phyloP scores from a whole-genome alignment of 2,888 invertebrate genomes.

The Eudasyphora cyanicolor region DNA sequence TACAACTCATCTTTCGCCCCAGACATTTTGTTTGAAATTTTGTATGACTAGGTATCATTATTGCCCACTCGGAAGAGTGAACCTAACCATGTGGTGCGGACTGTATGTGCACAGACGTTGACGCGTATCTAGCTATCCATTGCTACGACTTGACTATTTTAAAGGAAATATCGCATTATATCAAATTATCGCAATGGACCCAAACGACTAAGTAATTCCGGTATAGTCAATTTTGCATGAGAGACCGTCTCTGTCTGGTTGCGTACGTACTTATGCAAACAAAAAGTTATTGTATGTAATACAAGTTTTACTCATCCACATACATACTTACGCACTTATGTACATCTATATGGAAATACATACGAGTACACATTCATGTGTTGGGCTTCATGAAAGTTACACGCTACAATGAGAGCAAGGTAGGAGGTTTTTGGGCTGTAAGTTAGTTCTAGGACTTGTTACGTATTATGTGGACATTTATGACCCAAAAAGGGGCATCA shows the following conservation, averaged over 20 bases:
- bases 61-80: too few relatives aligned
- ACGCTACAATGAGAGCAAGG: not conserved
- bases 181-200: constrained; percentile 29
- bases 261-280: not conserved
- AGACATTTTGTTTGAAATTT: too few relatives aligned
- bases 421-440: not conserved
- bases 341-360: constrained; percentile 31
- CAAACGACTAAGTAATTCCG: constrained; percentile 36
- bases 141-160: not conserved
- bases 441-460: not conserved
- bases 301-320: too few relatives aligned
- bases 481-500: not conserved
- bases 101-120: too few relatives aligned
- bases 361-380: not conserved
- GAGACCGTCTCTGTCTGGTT: not conserved
- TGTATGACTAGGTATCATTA: too few relatives aligned
- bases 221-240: constrained; percentile 27
- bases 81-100: too few relatives aligned
- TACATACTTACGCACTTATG: not conserved
- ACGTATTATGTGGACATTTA: not conserved
- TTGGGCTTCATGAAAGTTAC: not conserved
- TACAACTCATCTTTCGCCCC: too few relatives aligned
- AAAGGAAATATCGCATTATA: constrained; percentile 42
- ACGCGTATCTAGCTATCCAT: too few relatives aligned
- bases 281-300: not conserved